Evolutionary conservation across 1,140 invertebrate species (phyloP).

Genomic region (Drosophila pandora): DNA sequence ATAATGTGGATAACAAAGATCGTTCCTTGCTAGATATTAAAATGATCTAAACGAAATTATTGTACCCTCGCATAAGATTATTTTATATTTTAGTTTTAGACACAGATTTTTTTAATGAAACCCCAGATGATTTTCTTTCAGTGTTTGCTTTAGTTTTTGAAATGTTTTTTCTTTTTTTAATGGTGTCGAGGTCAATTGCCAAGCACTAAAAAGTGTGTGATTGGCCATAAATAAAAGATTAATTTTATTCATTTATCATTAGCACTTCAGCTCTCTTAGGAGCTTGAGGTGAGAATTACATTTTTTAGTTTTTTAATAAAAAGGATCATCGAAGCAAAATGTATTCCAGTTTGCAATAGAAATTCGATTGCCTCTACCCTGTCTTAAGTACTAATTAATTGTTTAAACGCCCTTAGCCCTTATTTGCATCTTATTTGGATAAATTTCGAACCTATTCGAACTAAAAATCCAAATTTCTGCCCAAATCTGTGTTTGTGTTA

Average conservation of each 20-base stretch:
- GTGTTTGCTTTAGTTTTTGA: constrained; percentile 65
- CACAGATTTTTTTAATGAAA: too few relatives aligned
- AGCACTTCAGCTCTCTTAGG: not conserved
- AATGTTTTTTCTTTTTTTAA: constrained; percentile 49
- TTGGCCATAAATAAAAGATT: constrained; percentile 31
- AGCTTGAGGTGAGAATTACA: too few relatives aligned
- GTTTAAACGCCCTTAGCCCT: not conserved
- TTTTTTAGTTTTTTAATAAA: too few relatives aligned
- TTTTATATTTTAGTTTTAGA: too few relatives aligned
- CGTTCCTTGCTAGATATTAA: too few relatives aligned
- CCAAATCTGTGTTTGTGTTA: constrained; percentile 44
- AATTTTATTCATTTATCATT: constrained; percentile 38
- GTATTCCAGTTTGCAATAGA: too few relatives aligned
- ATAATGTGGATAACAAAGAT: too few relatives aligned
- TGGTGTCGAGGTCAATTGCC: constrained; percentile 49
- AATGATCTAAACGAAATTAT: too few relatives aligned
- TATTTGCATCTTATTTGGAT: not conserved
- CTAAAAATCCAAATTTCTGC: constrained; percentile 39
- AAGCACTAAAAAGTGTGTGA: constrained; percentile 22
- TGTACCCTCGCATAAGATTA: too few relatives aligned
- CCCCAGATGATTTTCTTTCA: not conserved
- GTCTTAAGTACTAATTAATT: not conserved
- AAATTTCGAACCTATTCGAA: constrained; percentile 11
- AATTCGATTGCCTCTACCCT: too few relatives aligned
- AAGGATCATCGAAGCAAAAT: too few relatives aligned